These are phyloP conservation scores for Bryconaethiops microstoma DNA, from an alignment of 2,797 vertebrate species.

Conservation along the genomic window DNA sequence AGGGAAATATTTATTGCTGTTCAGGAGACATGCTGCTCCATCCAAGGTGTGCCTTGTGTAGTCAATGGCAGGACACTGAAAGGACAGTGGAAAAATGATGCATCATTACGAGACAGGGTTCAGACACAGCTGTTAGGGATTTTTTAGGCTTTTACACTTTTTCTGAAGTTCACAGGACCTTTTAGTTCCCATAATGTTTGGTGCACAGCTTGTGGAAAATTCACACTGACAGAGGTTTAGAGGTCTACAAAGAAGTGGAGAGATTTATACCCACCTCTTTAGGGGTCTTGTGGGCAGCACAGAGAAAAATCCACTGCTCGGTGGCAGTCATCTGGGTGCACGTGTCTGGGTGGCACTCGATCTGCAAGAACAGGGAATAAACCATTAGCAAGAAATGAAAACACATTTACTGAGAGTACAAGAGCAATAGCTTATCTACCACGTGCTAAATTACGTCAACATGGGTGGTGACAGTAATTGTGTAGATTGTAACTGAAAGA, in stretches of 20 bases:
- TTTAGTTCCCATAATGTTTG: too few relatives aligned
- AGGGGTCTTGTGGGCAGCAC: slow-evolving; percentile 98
- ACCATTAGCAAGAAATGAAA: slow-evolving; percentile 13
- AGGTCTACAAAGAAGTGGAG: not conserved
- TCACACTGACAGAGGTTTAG: not conserved
- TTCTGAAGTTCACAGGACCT: too few relatives aligned
- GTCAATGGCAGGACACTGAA: slow-evolving; percentile 97
- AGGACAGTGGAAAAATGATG: not conserved
- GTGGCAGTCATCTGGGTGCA: slow-evolving; percentile 99
- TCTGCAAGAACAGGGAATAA: slow-evolving; percentile 70
- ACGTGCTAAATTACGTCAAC: not conserved
- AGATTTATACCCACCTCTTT: slow-evolving; percentile 85
- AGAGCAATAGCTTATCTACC: not conserved
- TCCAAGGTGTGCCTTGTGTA: slow-evolving; percentile 99
- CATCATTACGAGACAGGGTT: not conserved
- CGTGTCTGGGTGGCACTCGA: slow-evolving; percentile 97
- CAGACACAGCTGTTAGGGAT: not conserved
- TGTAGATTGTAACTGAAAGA: slow-evolving; percentile 45
- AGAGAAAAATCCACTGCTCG: slow-evolving; percentile 99
- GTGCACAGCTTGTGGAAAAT: not conserved
- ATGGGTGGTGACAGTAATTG: not conserved
- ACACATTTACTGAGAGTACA: too few relatives aligned
- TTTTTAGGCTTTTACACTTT: too few relatives aligned
- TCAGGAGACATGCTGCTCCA: slow-evolving; percentile 98
- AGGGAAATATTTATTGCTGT: slow-evolving; percentile 99